phyloP scores from a whole-genome alignment of 2,888 invertebrate genomes.

The Ochropacha duplaris region DNA sequence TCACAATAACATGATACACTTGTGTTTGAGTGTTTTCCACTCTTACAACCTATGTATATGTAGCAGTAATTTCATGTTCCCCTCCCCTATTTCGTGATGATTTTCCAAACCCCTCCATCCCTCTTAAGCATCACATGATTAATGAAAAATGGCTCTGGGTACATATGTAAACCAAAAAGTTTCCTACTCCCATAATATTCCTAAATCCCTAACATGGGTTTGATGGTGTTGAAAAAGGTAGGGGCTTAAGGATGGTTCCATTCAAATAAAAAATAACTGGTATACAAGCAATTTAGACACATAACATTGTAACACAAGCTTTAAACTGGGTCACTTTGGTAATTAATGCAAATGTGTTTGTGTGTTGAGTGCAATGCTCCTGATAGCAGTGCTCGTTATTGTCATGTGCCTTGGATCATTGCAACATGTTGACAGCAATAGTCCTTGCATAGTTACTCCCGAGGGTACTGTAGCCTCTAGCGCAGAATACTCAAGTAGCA shows the following conservation, averaged over 20 bases:
- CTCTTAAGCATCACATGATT: no score
- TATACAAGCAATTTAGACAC: neutral
- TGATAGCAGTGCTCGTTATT: neutral
- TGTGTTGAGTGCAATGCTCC: constrained; percentile 3
- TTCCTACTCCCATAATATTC: no score
- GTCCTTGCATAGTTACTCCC: neutral
- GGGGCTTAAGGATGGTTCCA: no score
- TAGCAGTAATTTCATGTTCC: no score
- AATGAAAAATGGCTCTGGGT: no score
- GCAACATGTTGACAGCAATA: neutral
- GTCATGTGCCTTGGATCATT: neutral
- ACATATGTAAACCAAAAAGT: no score
- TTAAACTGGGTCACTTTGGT: constrained; percentile 35
- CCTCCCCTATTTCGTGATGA: no score
- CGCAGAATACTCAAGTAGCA: neutral
- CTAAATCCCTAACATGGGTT: no score
- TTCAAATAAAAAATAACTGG: no score
- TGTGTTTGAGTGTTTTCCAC: neutral
- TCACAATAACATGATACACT: neutral
- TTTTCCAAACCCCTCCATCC: no score
- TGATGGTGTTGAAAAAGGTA: no score
- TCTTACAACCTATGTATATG: neutral
- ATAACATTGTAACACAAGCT: neutral
- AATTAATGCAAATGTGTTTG: constrained; percentile 40
- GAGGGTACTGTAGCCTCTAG: neutral